phyloP scores from a whole-genome alignment of 2,888 invertebrate genomes.

The Barypeithes pellucidus region DNA sequence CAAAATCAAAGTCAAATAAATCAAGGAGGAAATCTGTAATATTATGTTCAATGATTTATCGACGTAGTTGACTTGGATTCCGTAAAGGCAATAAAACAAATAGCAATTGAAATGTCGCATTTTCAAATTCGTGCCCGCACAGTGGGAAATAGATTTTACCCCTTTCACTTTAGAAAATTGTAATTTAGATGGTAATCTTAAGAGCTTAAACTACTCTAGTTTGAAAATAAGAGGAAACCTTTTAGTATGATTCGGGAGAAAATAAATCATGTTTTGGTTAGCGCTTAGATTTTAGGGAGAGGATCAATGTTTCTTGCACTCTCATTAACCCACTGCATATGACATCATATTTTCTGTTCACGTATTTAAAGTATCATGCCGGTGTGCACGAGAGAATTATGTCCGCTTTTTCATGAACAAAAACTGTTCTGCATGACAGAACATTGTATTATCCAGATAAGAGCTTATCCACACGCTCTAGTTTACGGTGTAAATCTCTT shows the following conservation, averaged over 20 bases:
- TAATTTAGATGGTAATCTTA: slow-evolving; percentile 51
- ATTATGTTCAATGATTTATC: neutral
- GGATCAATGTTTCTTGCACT: too few species aligned
- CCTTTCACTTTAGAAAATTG: slow-evolving; percentile 46
- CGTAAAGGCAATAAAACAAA: slow-evolving; percentile 17
- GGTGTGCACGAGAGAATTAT: slow-evolving; percentile 4
- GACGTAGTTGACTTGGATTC: neutral
- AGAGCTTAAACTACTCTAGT: slow-evolving; percentile 39
- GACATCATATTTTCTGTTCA: neutral
- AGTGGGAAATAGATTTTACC: slow-evolving; percentile 45
- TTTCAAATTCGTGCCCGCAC: slow-evolving; percentile 40
- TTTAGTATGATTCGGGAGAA: slow-evolving; percentile 27
- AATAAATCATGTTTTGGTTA: slow-evolving; percentile 26
- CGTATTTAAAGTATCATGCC: neutral
- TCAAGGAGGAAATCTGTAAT: neutral
- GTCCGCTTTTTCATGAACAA: slow-evolving; percentile 17
- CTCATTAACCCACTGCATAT: too few species aligned
- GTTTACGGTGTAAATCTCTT: slow-evolving; percentile 43
- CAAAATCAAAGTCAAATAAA: neutral
- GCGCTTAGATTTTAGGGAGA: neutral
- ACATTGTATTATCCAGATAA: slow-evolving; percentile 43
- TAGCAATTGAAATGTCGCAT: slow-evolving; percentile 32
- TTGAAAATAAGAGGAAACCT: slow-evolving; percentile 44
- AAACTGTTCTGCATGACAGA: slow-evolving; percentile 41
- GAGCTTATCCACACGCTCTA: slow-evolving; percentile 37